A percentile compares a stretch with the other conserved stretches of the same genome.
These are phyloP conservation scores for Castor canadensis DNA, from an alignment of 2,113 vertebrate genomes.

Conservation along the genomic window DNA sequence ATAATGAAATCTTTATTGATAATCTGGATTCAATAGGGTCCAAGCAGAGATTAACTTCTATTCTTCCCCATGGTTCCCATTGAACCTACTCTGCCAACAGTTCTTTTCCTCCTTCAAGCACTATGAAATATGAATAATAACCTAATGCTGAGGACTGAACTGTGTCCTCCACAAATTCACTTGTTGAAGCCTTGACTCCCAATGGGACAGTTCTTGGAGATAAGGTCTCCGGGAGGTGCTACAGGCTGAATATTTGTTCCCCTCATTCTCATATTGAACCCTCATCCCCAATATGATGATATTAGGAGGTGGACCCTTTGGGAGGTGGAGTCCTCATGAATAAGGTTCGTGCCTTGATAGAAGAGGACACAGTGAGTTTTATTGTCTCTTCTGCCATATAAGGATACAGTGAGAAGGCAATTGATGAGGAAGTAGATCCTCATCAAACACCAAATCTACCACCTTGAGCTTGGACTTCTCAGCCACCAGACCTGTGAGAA, in stretches of 20 bases:
- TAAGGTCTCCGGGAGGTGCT: neutral
- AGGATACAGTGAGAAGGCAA: neutral
- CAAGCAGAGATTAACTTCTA: neutral
- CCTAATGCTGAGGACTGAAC: neutral
- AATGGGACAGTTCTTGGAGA: neutral
- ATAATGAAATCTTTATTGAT: neutral
- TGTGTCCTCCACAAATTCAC: neutral
- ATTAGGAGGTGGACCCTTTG: neutral
- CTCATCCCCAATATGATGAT: neutral
- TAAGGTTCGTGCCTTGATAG: neutral
- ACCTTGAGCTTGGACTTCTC: neutral
- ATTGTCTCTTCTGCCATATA: neutral
- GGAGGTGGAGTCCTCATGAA: neutral
- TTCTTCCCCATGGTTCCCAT: neutral
- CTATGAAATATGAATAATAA: neutral
- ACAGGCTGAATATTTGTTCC: neutral
- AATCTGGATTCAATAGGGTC: neutral
- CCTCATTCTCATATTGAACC: neutral
- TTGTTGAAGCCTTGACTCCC: neutral
- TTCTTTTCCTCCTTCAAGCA: neutral
- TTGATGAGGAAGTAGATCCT: neutral
- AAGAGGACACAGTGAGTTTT: neutral
- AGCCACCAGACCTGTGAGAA: neutral
- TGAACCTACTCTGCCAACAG: neutral
- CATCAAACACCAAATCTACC: neutral